Conservation (phyloP, 2,888 invertebrate genomes). For the Erebia epiphron region DNA sequence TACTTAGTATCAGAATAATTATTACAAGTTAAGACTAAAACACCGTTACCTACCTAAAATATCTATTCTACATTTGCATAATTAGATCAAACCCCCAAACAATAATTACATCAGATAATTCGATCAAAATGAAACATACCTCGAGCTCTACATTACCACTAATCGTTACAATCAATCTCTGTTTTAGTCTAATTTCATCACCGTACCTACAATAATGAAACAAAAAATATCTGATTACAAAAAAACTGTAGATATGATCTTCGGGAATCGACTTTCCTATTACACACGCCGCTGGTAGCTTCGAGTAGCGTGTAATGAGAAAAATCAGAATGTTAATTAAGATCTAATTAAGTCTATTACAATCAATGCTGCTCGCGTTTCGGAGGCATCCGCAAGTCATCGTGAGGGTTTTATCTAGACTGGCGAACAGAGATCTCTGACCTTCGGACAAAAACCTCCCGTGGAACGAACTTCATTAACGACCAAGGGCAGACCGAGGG, state of each 20-base stretch:
- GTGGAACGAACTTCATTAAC: conserved; percentile 42
- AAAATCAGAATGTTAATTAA: conserved; percentile 81
- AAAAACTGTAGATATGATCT: conserved; percentile 70
- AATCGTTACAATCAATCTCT: conserved; percentile 47
- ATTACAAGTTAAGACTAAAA: not conserved
- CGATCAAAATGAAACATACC: conserved; percentile 35
- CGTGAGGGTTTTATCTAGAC: conserved; percentile 60
- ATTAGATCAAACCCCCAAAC: conserved; percentile 33
- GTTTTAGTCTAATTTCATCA: conserved; percentile 67
- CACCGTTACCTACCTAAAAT: not conserved
- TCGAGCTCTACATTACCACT: conserved; percentile 39
- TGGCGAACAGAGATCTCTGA: conserved; percentile 59
- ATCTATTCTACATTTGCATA: conserved; percentile 30
- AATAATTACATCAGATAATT: conserved; percentile 36
- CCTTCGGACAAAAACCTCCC: conserved; percentile 50
- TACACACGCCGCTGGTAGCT: conserved; percentile 72
- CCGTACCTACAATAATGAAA: conserved; percentile 44
- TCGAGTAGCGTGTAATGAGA: conserved; percentile 81
- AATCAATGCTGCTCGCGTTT: conserved; percentile 81
- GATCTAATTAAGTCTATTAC: conserved; percentile 83
- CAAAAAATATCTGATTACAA: conserved; percentile 58
- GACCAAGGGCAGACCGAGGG: conserved; percentile 43
- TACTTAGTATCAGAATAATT: not conserved
- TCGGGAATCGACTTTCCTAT: conserved; percentile 75
- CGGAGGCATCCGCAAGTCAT: conserved; percentile 80